phyloP scores from a whole-genome alignment of 1,140 invertebrate genomes.

The Drosophila rhopaloa region DNA sequence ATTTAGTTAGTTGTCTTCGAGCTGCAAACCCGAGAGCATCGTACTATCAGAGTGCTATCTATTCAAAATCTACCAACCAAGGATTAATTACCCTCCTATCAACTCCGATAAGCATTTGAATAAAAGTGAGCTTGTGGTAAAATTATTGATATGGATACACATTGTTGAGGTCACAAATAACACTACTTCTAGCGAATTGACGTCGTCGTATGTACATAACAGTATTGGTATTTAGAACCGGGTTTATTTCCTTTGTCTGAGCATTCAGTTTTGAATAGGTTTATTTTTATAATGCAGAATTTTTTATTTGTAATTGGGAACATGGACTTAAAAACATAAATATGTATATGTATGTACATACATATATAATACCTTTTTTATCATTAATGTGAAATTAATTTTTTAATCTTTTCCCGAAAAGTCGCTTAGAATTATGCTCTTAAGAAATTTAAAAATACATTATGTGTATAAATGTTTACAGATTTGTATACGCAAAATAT shows the following conservation, averaged over 20 bases:
- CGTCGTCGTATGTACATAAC: neutral
- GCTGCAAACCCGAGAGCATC: slow-evolving; percentile 7
- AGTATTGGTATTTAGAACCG: neutral
- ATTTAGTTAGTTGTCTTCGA: slow-evolving; percentile 13
- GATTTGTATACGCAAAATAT: neutral
- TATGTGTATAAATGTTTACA: neutral
- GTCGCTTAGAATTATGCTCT: no score
- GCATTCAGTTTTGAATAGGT: no score
- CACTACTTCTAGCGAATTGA: neutral
- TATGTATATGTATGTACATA: no score
- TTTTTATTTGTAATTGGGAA: no score
- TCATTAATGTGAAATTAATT: no score
- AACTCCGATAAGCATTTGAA: slow-evolving; percentile 14
- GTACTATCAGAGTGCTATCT: neutral
- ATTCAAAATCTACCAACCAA: neutral
- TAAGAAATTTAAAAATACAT: no score
- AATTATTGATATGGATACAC: slow-evolving; percentile 10
- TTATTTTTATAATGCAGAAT: neutral
- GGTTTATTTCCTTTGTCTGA: neutral
- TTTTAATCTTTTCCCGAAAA: no score
- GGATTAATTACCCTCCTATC: neutral
- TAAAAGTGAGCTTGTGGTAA: slow-evolving; percentile 16
- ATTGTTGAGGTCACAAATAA: slow-evolving; percentile 18
- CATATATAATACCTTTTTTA: no score
- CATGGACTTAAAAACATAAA: no score